Base-by-base conservation (phyloP, 2,113 vertebrate species). In the Romanogobio albipinnatus region DNA sequence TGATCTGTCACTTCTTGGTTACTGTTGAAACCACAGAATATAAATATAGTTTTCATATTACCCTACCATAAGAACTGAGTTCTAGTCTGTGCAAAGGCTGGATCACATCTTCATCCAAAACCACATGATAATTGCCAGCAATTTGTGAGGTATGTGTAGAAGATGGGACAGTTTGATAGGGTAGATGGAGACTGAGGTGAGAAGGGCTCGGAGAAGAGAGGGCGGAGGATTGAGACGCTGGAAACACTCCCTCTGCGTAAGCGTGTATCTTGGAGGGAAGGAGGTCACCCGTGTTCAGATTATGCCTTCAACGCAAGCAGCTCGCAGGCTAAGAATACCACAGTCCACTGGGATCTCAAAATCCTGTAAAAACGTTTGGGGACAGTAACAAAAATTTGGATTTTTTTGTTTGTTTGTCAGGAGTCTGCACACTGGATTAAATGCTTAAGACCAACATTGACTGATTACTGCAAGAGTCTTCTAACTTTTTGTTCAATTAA, bases 211-310 rank as follows among this genome's bases (percentile, higher is more conserved):
- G 71, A 24, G 78, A 33, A 74, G 85, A 84, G 87, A 84, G 82
- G 89, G 88, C 83, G 82, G 82, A 87, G 64, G 53, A 43, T 59
- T 56, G 59, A 86, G 90, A 71, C 70, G 39, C 83, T 90, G 88
- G 62, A 78, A 90, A 91, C 90, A 92, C 92, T 91, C 93, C 92
- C 92, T 91, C 85, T 86, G 74, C 64, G 56, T 29, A 53, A 51
- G 81, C 51, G 43, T 78, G 86, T 87, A 81, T 86, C 82, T 89
- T 81, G n/a, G 68, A 56, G 66, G 59, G 85, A 86, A 82, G 9
- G 64, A 79, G 81, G 66, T 56, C 81, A 51, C 64, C 80, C 51
- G 2, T 61, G 62, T 79, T 86, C 82, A 86, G 78, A 87, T 82
- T 86, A 82, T 75, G 61, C 76, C 26, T 79, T 86, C 71, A 86